Conservation (phyloP, 2,113 vertebrate genomes). For the Embiotoca jacksoni region DNA sequence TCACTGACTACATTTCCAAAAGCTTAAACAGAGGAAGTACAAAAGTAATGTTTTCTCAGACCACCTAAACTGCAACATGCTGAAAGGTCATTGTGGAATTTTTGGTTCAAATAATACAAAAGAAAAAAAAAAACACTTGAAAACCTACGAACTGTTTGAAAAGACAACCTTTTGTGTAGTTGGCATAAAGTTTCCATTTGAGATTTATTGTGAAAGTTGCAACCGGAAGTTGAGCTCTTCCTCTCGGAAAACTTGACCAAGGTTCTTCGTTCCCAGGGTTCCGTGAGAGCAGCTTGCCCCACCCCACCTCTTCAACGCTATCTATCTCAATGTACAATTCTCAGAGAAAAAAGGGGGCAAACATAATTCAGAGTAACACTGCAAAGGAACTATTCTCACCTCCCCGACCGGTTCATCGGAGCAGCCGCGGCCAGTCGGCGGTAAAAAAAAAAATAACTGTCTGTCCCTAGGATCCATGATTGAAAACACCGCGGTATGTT, state of each 20-base stretch:
- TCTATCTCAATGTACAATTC: constrained; percentile 84
- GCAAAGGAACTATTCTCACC: constrained; percentile 59
- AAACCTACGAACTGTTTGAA: no score
- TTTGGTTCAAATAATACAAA: no score
- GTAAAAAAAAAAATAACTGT: constrained; percentile 46
- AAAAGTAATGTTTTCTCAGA: no score
- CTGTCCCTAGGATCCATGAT: constrained; percentile 68
- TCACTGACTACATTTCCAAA: no score
- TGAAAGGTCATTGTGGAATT: no score
- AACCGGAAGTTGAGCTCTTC: constrained; percentile 3
- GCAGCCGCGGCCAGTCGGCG: constrained; percentile 59
- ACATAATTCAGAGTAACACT: constrained; percentile 73
- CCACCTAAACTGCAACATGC: no score
- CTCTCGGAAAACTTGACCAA: constrained; percentile 46
- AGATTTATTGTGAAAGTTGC: constrained; percentile 52
- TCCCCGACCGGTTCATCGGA: constrained; percentile 51
- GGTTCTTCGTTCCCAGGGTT: constrained; percentile 86
- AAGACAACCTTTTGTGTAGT: no score
- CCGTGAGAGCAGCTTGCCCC: constrained; percentile 90
- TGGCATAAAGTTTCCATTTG: background rate
- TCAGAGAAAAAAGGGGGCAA: constrained; percentile 78
- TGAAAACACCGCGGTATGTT: constrained; percentile 79
- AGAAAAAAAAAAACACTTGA: no score
- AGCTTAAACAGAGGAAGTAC: no score
- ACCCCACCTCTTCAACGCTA: constrained; percentile 86